Conservation (phyloP, 1,140 invertebrate genomes). For the Microvelia longipes region DNA sequence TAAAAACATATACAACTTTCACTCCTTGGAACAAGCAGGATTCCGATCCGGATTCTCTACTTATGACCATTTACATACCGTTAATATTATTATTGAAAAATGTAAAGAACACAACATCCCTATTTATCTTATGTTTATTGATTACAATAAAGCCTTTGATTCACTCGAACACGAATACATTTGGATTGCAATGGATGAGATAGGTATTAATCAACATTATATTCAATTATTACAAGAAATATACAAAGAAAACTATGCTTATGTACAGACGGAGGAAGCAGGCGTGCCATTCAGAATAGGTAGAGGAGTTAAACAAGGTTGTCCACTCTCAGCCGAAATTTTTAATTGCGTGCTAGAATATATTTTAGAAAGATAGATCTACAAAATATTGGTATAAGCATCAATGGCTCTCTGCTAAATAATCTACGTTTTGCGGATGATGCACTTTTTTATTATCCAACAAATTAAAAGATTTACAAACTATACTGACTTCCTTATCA, state of each 20-base stretch:
- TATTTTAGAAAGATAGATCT: constrained; percentile 19
- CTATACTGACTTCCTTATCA: constrained; percentile 2
- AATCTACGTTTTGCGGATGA: constrained; percentile 28
- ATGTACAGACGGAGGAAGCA: not conserved
- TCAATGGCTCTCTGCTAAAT: constrained; percentile 13
- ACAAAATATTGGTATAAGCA: constrained; percentile 18
- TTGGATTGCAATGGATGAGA: not conserved
- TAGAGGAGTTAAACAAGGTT: constrained; percentile 9
- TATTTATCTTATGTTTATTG: constrained; percentile 4
- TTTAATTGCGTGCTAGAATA: constrained; percentile 16
- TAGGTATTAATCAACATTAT: not conserved
- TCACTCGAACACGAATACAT: not conserved
- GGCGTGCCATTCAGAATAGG: not conserved
- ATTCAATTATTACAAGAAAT: constrained; percentile 2
- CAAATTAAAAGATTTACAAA: constrained; percentile 4
- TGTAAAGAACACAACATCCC: constrained; percentile 10
- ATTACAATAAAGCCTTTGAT: constrained; percentile 3
- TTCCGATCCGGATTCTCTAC: constrained; percentile 23
- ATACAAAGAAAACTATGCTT: not conserved
- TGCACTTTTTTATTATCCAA: constrained; percentile 21
- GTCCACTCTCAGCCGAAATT: constrained; percentile 16
- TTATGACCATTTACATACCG: constrained; percentile 11
- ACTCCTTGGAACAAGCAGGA: constrained; percentile 27
- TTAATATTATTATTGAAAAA: constrained; percentile 11
- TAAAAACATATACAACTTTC: constrained; percentile 20